phyloP scores from a whole-genome alignment of 2,113 vertebrate species.

The Chrysochloris asiatica region DNA sequence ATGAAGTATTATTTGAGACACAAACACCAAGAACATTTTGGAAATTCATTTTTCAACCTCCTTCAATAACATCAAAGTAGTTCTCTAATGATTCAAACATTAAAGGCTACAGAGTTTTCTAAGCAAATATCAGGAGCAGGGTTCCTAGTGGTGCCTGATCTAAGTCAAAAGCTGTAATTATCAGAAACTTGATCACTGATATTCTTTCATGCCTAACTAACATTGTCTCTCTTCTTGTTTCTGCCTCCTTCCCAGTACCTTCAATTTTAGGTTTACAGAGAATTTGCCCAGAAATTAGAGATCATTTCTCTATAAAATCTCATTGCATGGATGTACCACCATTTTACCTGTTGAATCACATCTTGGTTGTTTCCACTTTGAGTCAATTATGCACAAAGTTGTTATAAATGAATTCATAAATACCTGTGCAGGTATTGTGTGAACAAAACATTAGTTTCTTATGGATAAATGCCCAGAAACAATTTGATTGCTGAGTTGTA shows the following conservation, averaged over 20 bases:
- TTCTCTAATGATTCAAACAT: neutral
- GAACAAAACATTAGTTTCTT: neutral
- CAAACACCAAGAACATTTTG: neutral
- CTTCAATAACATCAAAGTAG: neutral
- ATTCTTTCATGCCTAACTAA: neutral
- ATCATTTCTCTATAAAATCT: neutral
- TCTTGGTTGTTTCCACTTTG: neutral
- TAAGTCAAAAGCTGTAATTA: neutral
- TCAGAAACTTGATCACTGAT: neutral
- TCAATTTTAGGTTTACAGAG: neutral
- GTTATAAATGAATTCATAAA: neutral
- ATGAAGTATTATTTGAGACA: neutral
- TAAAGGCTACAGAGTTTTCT: neutral
- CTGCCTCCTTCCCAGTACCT: neutral
- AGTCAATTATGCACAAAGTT: neutral
- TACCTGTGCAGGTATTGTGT: neutral
- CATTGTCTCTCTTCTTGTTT: neutral
- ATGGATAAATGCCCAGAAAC: neutral
- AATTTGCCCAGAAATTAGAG: neutral
- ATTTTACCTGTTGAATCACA: neutral
- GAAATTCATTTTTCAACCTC: neutral
- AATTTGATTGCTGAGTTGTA: neutral
- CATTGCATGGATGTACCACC: neutral
- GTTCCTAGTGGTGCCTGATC: neutral
- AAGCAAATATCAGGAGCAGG: neutral